Evolutionary conservation across 2,113 vertebrate species (phyloP), one percentile per base, ranked within the genome.

Genomic region (Reinhardtius hippoglossoides): DNA sequence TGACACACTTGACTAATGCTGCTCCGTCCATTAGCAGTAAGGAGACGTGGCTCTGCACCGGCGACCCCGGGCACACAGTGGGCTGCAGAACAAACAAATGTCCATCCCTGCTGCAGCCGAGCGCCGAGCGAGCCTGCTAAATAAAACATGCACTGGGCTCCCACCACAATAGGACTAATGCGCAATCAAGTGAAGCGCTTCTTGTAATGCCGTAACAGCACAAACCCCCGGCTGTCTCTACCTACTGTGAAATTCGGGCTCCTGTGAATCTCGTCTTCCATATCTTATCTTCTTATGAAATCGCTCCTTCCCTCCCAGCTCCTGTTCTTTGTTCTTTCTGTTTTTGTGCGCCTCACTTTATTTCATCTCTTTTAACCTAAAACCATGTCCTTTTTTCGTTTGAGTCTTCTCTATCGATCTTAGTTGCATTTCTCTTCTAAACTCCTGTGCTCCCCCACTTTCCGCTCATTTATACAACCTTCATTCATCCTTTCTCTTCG

Each of bases 211-310:
- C 56, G 18, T 59, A 76, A 74, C 78, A 58, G 70, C 77, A 83
- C 76, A 57, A 70, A 74, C 78, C 66, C 7, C n/a, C 63, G 44
- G 85, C 54, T 56, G 21, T 24, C 77, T 67, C 77, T n/a, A n/a
- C 40, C 74, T 70, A 35, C 86, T 82, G 84, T 86, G 81, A 87
- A 90, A 91, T 80, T 75, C 77, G 80, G 80, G 83, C 86, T 81
- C 74, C 66, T 69, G 73, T 40, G 73, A 65, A 74, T 82, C 84
- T 59, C 16, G 15, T 72, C 78, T 48, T 74, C 67, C 74, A n/a
- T 58, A 64, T 90, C 81, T 85, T 65, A 85, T 88, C 78, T 80
- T 65, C 27, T 57, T 50, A 60, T 65, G 73, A 81, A 57, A 82
- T 80, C 62, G 0, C 72, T 68, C 60, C 74, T 56, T 83, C 78